Conservation (phyloP, 2,113 vertebrate genomes). For the Alces alces region DNA sequence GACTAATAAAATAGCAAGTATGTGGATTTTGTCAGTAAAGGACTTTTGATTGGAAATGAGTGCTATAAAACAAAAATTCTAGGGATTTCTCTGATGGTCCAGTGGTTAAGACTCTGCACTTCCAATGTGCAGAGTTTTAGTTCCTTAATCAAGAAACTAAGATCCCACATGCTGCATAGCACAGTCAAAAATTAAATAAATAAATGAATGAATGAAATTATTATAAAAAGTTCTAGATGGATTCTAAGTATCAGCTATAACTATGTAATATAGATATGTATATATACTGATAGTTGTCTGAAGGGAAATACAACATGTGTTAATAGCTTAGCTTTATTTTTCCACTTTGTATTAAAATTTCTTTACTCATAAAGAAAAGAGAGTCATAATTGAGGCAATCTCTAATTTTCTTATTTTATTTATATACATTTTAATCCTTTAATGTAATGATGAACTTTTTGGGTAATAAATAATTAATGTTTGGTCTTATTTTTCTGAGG, state of each 20-base stretch:
- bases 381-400: background rate
- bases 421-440: background rate
- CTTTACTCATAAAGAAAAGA: background rate
- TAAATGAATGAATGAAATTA: background rate
- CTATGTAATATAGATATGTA: background rate
- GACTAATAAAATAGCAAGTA: background rate
- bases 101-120: background rate
- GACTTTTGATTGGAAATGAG: background rate
- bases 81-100: background rate
- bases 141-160: background rate
- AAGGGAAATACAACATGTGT: background rate
- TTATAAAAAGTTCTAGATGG: background rate
- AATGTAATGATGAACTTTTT: background rate
- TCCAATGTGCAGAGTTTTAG: background rate
- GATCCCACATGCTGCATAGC: background rate
- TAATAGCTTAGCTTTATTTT: conserved; percentile 12
- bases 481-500: background rate
- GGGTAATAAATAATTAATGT: background rate
- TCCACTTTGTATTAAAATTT: background rate
- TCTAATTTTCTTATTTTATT: conserved; percentile 14
- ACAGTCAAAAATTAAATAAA: background rate
- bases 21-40: background rate
- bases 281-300: background rate
- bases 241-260: background rate
- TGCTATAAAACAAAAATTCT: background rate